phyloP scores from a whole-genome alignment of 2,888 invertebrate genomes.

The Seira sanloemensis region DNA sequence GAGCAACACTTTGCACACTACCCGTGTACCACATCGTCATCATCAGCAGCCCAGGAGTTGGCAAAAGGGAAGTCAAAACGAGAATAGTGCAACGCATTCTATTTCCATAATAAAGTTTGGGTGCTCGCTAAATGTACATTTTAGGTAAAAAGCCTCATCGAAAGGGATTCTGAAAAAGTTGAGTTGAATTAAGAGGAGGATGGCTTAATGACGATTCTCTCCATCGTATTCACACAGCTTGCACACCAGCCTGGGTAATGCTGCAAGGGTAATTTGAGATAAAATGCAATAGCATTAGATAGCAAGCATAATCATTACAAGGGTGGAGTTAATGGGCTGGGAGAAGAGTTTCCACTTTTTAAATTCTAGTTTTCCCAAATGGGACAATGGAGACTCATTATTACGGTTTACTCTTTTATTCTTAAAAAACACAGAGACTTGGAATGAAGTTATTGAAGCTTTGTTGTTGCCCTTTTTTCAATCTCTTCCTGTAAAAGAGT shows the following conservation, averaged over 20 bases:
- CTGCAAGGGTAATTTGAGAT: conserved; percentile 60
- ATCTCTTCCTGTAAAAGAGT: neutral
- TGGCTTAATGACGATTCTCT: conserved; percentile 52
- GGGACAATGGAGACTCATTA: conserved; percentile 65
- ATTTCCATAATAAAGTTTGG: neutral
- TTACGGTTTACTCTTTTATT: too few relatives aligned
- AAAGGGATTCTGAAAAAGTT: conserved; percentile 64
- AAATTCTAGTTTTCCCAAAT: conserved; percentile 64
- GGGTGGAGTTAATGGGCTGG: conserved; percentile 66
- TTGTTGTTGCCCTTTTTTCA: conserved; percentile 34
- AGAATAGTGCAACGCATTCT: neutral
- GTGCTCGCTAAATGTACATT: too few relatives aligned
- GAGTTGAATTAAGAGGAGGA: conserved; percentile 60
- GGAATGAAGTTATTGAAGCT: too few relatives aligned
- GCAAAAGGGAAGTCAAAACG: neutral
- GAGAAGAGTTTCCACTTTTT: conserved; percentile 63
- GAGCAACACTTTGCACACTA: too few relatives aligned
- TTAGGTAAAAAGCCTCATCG: conserved; percentile 48
- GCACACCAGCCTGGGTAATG: conserved; percentile 56
- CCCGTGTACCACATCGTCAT: neutral
- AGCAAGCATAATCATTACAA: conserved; percentile 54
- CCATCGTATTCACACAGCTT: conserved; percentile 51
- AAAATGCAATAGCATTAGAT: conserved; percentile 33
- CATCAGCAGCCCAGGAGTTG: neutral
- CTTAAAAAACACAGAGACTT: too few relatives aligned